phyloP scores from a whole-genome alignment of 2,797 vertebrate species.

The Dermochelys coriacea region DNA sequence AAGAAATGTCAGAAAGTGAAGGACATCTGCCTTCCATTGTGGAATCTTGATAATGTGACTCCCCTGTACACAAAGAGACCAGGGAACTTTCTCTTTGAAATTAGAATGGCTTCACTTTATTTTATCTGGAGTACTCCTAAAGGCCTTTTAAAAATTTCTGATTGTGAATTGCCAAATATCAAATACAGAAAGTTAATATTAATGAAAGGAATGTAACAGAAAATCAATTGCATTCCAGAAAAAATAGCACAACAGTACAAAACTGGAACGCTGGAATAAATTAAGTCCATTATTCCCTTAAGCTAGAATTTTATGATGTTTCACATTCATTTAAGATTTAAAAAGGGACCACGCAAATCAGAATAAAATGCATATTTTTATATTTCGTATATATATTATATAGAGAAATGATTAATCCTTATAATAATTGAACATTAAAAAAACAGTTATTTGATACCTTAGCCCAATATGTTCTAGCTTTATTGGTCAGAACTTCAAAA shows the following conservation, averaged over 20 bases:
- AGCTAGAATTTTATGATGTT: not conserved
- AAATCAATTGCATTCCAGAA: constrained; percentile 20
- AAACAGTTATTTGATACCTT: not conserved
- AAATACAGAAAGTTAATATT: not conserved
- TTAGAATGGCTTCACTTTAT: constrained; percentile 9
- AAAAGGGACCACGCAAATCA: not conserved
- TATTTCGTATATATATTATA: not conserved
- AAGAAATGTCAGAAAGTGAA: constrained; percentile 4
- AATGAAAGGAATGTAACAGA: not conserved
- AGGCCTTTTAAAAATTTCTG: constrained; percentile 5
- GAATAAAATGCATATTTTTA: not conserved
- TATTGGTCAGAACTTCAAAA: not conserved
- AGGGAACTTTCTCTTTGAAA: not conserved
- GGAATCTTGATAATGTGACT: constrained; percentile 28
- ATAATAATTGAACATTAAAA: not conserved
- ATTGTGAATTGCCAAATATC: constrained; percentile 1
- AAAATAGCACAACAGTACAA: not conserved
- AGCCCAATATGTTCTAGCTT: not conserved
- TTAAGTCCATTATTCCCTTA: not conserved
- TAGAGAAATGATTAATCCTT: not conserved
- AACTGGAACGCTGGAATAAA: not conserved
- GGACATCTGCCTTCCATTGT: not conserved
- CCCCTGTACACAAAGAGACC: constrained; percentile 1
- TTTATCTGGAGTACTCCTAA: not conserved
- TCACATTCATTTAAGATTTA: not conserved